phyloP scores from a whole-genome alignment of 2,113 vertebrate genomes.

The Vulpes ferrilata region DNA sequence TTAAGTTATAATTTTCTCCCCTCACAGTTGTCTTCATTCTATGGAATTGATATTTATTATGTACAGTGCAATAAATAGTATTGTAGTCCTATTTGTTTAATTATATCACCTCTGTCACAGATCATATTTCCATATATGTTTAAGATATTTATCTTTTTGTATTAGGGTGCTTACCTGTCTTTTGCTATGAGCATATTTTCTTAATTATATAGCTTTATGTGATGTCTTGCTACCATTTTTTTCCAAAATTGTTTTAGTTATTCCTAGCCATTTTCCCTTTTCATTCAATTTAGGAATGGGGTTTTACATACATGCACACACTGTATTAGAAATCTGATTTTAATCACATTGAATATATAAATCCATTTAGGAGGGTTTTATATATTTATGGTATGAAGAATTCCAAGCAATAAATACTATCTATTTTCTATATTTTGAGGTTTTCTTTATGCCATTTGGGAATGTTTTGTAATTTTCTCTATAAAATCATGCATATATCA shows the following conservation, averaged over 20 bases:
- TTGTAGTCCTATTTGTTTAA: neutral
- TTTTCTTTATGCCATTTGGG: neutral
- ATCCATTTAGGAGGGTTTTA: neutral
- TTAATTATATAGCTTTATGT: neutral
- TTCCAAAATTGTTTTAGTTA: neutral
- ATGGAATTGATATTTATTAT: neutral
- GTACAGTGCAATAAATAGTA: neutral
- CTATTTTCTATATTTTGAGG: neutral
- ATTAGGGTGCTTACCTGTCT: neutral
- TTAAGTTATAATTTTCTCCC: neutral
- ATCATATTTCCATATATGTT: neutral
- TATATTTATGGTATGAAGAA: neutral
- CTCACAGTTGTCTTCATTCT: neutral
- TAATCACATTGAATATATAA: neutral
- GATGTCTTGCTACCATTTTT: neutral
- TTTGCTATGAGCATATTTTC: neutral
- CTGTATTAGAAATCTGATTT: neutral
- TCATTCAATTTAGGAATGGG: neutral
- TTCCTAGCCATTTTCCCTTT: neutral
- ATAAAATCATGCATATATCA: neutral
- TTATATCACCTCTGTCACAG: neutral
- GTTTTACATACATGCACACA: neutral
- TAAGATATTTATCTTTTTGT: neutral
- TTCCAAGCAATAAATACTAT: neutral
- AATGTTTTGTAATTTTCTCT: slow-evolving; percentile 13